Base-by-base conservation (phyloP, 2,888 invertebrate genomes). In the Caenorhabditis drosophilae region DNA sequence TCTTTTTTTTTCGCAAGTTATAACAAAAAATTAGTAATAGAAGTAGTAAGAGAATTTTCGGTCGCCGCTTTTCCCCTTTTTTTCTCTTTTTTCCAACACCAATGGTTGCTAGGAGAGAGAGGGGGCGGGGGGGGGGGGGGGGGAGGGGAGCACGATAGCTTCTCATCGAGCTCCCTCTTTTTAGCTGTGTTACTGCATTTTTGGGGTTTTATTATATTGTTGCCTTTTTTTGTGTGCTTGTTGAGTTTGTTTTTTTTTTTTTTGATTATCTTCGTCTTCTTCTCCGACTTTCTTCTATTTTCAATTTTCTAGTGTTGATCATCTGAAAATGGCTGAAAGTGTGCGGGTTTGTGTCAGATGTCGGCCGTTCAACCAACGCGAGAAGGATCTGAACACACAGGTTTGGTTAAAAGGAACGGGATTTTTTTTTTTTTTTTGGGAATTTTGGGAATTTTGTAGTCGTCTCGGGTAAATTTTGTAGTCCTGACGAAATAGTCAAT, bases 261-360 rank as follows among this genome's bases (percentile, higher is more conserved):
- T 25, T 7, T 45, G 4, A 25, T 40, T 40, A 31, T 6, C 6
- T 40, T 16, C 31, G 18, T 23, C 34, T 44, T 31, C 34, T 35
- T 34, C 45, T 20, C 18, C 18, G n/a, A 26, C 54, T 40, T 3
- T 40, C 2, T 6, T 40, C 6, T 6, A 6, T 16, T 9, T 4
- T 18, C 7, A 40, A 40, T 18, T n/a, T 7, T 9, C 15, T 15
- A 16, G 4, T n/a, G 40, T n/a, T 22, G 22, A 22, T 3, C 31
- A 35, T 49, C 48, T 26, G 48, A 18, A 35, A 4, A 64, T 64
- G 64, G 64, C 77, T 20, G 81, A 81, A 53, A 73, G 76, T 50
- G 91, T 92, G 52, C 90, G 90, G 86, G 92, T 92, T 50, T 90
- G 91, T 57, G 90, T 91, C 70, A 86, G 91, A 86, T 92, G 92